Evolutionary conservation across 2,888 invertebrate species (phyloP).

Genomic region (Cotesia congregata): DNA sequence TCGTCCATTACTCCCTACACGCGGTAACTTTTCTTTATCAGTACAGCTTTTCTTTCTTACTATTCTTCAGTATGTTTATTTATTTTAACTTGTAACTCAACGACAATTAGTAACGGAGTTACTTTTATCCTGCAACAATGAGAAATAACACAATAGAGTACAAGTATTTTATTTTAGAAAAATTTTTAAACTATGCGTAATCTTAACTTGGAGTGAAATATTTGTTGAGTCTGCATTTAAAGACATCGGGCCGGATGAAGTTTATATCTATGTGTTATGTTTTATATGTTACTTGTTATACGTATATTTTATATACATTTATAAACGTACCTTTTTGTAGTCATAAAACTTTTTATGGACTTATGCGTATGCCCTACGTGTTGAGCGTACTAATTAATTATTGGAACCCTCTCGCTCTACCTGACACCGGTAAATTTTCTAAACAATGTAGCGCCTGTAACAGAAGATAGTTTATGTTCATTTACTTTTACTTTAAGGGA

Average conservation of each 20-base stretch:
- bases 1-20: slow-evolving; percentile 35
- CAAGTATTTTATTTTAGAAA: neutral
- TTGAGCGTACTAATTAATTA: slow-evolving; percentile 60
- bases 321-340: slow-evolving; percentile 6
- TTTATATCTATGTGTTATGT: slow-evolving; percentile 19
- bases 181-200: neutral
- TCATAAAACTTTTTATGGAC: slow-evolving; percentile 47
- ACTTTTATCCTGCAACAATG: neutral
- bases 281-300: slow-evolving; percentile 38
- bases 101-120: neutral
- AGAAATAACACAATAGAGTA: neutral
- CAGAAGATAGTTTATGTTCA: slow-evolving; percentile 2
- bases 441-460: neutral
- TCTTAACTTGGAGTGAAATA: slow-evolving; percentile 14
- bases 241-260: slow-evolving; percentile 42
- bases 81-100: neutral
- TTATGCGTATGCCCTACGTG: slow-evolving; percentile 59
- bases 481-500: neutral
- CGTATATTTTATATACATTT: neutral
- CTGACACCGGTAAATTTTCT: slow-evolving; percentile 23
- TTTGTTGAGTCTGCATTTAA: slow-evolving; percentile 33
- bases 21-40: slow-evolving; percentile 20
- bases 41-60: slow-evolving; percentile 15
- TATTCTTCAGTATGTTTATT: slow-evolving; percentile 11
- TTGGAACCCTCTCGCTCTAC: slow-evolving; percentile 39